Conservation (phyloP, 2,113 vertebrate genomes). For the Uropsilus gracilis region DNA sequence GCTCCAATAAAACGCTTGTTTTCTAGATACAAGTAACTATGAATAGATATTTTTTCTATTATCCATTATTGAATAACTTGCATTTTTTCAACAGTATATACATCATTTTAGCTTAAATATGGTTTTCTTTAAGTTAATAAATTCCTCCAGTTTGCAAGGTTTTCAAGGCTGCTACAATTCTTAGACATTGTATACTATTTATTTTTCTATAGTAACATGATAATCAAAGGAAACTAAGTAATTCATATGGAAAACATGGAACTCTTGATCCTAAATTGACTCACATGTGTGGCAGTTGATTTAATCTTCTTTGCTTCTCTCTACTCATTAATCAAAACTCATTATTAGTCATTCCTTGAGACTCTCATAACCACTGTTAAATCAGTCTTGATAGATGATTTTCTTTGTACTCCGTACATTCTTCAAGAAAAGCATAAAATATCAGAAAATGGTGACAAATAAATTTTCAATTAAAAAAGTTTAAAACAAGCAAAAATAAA, state of each 20-base stretch:
- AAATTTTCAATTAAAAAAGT: not conserved
- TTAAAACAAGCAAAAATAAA: conserved; percentile 36
- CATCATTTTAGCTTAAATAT: conserved; percentile 42
- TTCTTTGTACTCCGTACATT: not conserved
- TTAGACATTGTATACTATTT: not conserved
- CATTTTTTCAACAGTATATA: not conserved
- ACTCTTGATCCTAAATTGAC: not conserved
- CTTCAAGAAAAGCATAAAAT: conserved; percentile 38
- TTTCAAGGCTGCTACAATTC: not conserved
- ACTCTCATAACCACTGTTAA: not conserved
- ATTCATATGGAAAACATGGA: not conserved
- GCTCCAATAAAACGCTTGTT: not conserved
- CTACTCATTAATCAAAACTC: conserved; percentile 44
- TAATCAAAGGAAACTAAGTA: not conserved
- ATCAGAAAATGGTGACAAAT: conserved; percentile 40
- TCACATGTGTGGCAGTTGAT: not conserved
- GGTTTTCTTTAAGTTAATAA: not conserved
- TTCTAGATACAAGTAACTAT: not conserved
- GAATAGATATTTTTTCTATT: not conserved
- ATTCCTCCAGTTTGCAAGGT: not conserved
- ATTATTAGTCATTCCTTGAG: conserved; percentile 20
- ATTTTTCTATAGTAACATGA: not conserved
- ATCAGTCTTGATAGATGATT: not conserved
- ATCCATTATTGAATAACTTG: not conserved
- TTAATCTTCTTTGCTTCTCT: not conserved